These are phyloP conservation scores for Tetragnatha montana DNA, from an alignment of 2,888 invertebrate genomes.

Conservation along the genomic window DNA sequence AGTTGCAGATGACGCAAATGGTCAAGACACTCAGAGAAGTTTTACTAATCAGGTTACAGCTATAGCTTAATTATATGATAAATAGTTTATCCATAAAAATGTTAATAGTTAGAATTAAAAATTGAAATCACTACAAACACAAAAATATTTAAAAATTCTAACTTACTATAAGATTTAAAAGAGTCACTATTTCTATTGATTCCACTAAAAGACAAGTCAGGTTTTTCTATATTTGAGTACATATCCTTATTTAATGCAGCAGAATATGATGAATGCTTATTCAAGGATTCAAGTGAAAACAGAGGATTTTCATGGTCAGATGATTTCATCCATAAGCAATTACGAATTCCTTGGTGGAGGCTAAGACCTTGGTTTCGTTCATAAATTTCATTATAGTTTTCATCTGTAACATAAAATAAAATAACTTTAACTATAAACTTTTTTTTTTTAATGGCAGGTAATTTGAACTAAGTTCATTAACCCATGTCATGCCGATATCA, in stretches of 20 bases:
- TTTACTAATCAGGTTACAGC: too few species aligned
- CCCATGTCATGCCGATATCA: too few species aligned
- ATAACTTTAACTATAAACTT: too few species aligned
- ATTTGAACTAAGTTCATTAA: too few species aligned
- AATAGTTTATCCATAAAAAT: too few species aligned
- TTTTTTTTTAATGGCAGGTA: too few species aligned
- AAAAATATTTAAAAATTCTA: not conserved
- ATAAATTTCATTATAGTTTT: constrained; percentile 12
- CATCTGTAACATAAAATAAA: constrained; percentile 39
- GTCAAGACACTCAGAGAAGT: too few species aligned
- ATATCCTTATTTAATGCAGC: constrained; percentile 57
- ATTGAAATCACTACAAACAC: not conserved
- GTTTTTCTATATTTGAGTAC: constrained; percentile 43
- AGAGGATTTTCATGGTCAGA: constrained; percentile 22
- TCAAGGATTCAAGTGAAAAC: constrained; percentile 24
- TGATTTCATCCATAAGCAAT: constrained; percentile 50
- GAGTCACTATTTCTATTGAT: constrained; percentile 44
- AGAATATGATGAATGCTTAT: constrained; percentile 56
- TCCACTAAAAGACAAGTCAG: constrained; percentile 15
- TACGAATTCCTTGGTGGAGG: constrained; percentile 58
- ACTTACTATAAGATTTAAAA: constrained; percentile 50
- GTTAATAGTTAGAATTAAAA: too few species aligned
- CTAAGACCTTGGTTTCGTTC: constrained; percentile 64
- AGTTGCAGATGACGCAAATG: too few species aligned
- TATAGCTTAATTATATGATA: too few species aligned